Evolutionary conservation across 2,113 vertebrate genomes (phyloP), one percentile per base, ranked within the genome.

Genomic region (Calidris pygmaea): DNA sequence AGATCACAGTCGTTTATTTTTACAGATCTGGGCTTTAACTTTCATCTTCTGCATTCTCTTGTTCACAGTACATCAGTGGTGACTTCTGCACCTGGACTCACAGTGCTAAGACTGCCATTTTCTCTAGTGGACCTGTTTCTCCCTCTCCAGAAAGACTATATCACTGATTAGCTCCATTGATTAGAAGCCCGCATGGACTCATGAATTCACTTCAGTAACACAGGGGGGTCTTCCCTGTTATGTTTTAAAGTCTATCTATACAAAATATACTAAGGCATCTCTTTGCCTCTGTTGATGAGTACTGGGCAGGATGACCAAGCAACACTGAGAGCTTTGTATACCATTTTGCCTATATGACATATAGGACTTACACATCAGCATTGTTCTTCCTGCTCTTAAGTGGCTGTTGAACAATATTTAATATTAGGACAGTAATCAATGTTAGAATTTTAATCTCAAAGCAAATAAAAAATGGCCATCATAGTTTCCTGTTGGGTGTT

Each of bases 101-200:
- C 0, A 0, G 29, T 7, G 16, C 26, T 71, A 23, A 4, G 15
- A 14, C 9, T 37, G 29, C 47, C 75, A 3, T 76, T 88, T 14
- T 83, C n/a, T 53, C 17, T 19, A 67, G 34, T 7, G 12, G 26
- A 91, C 48, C 10, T 39, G 3, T 72, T 48, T 35, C 20, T 89
- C 56, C 10, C 17, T 17, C 66, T 73, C 39, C 59, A 83, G 45
- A 68, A 60, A 27, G 22, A 52, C 50, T 53, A 4, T 74, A 55
- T 29, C 35, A 43, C 55, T 34, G 27, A 24, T 21, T 26, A 72
- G 3, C 14, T 66, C 60, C 22, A 20, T 6, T 32, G 27, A 73
- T 27, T 50, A 74, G 59, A 81, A 92, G 21, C 27, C 43, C 19
- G 60, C 6, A 12, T 7, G 6, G 18, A 39, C 24, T 68, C 24